A percentile compares a stretch with the other conserved stretches of the same genome.
Conservation (phyloP, 1,140 invertebrate genomes). For the Drosophila kepulauana region DNA sequence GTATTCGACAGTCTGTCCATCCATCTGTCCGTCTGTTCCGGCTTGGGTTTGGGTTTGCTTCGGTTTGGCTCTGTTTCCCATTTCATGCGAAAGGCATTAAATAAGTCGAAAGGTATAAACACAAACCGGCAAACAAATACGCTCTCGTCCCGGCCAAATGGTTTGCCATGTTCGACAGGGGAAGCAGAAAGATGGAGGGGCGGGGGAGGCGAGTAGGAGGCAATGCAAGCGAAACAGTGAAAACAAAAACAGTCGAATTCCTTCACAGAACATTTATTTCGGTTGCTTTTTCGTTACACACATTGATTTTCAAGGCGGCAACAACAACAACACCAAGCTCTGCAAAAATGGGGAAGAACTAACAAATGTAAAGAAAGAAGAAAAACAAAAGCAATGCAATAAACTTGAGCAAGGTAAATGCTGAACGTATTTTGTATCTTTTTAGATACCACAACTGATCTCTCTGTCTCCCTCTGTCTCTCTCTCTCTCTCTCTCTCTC, state of each 20-base stretch:
- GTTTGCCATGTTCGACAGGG: constrained; percentile 44
- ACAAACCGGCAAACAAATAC: constrained; percentile 77
- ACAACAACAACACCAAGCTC: constrained; percentile 31
- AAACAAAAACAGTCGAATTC: constrained; percentile 80
- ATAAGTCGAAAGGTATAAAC: constrained; percentile 80
- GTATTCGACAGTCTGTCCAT: constrained; percentile 36
- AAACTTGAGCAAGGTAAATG: constrained; percentile 77
- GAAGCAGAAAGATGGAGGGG: constrained; percentile 11
- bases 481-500: constrained; percentile 16
- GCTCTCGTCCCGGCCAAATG: constrained; percentile 54
- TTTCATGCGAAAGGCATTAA: constrained; percentile 78
- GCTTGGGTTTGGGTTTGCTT: constrained; percentile 32
- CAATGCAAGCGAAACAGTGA: constrained; percentile 41
- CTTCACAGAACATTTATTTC: constrained; percentile 84
- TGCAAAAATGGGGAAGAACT: constrained; percentile 5
- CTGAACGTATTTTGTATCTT: constrained; percentile 66
- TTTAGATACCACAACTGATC: constrained; percentile 51
- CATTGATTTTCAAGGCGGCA: constrained; percentile 75
- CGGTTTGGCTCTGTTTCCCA: constrained; percentile 69
- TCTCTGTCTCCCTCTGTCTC: constrained; percentile 10
- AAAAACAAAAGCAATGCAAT: constrained; percentile 60
- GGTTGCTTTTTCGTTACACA: constrained; percentile 82
- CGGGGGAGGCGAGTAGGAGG: not conserved
- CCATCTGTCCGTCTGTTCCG: constrained; percentile 6
- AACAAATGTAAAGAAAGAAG: constrained; percentile 31